Conservation (phyloP, 1,140 invertebrate species). For the Apis laboriosa region DNA sequence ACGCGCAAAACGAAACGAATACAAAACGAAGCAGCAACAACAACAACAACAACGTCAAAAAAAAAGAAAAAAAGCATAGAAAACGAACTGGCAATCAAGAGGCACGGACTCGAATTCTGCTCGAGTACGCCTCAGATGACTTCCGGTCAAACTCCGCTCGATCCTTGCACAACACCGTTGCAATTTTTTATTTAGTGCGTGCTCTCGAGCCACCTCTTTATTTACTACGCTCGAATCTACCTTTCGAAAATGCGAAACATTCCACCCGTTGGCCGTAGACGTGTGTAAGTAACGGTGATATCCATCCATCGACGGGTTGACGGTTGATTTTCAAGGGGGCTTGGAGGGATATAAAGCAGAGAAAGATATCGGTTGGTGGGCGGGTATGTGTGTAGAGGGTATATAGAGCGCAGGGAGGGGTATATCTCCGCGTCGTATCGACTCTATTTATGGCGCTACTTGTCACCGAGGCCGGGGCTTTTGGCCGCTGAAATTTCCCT, state of each 20-base stretch:
- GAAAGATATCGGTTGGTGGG: slow-evolving; percentile 52
- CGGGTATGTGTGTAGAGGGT: slow-evolving; percentile 38
- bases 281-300: slow-evolving; percentile 15
- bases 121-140: neutral
- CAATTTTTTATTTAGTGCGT: slow-evolving; percentile 45
- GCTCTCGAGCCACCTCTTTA: neutral
- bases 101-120: neutral
- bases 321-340: slow-evolving; percentile 45
- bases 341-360: slow-evolving; percentile 64
- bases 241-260: neutral
- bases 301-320: slow-evolving; percentile 49
- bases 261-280: neutral
- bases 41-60: neutral
- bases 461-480: slow-evolving; percentile 65
- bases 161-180: neutral
- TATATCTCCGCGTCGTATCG: slow-evolving; percentile 69
- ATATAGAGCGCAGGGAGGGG: slow-evolving; percentile 59
- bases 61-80: neutral
- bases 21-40: neutral
- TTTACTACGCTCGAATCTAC: slow-evolving; percentile 25
- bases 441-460: slow-evolving; percentile 75
- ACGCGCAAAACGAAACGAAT: neutral
- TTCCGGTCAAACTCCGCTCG: slow-evolving; percentile 33
- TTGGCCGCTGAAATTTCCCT: slow-evolving; percentile 64
- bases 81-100: slow-evolving; percentile 11